A percentile compares a stretch with the other conserved stretches of the same genome.
phyloP scores from a whole-genome alignment of 2,797 vertebrate species.

The Sphaeramia orbicularis region DNA sequence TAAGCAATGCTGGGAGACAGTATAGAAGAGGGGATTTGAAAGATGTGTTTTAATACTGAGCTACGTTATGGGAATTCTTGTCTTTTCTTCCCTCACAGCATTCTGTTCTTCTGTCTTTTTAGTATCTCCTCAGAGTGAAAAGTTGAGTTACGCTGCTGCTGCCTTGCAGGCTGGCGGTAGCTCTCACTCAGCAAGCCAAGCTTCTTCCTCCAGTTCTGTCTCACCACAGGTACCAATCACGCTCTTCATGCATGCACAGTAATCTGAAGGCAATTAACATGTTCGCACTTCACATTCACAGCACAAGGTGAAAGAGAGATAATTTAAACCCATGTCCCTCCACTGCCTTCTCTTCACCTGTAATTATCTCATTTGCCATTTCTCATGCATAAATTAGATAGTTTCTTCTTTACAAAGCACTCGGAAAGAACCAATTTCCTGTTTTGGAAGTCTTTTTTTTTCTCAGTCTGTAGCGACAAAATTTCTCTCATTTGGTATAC shows the following conservation, averaged over 20 bases:
- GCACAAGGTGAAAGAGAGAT: neutral
- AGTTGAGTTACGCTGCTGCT: constrained; percentile 89
- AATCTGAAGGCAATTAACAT: neutral
- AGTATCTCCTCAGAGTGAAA: constrained; percentile 82
- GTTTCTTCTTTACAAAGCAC: too few species aligned
- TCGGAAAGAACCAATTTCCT: too few species aligned
- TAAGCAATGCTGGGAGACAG: constrained; percentile 1
- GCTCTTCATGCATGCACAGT: neutral
- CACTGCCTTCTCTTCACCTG: neutral
- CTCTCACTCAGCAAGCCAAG: constrained; percentile 54
- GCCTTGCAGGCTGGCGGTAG: constrained; percentile 82
- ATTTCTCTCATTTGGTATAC: too few species aligned
- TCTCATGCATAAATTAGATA: neutral
- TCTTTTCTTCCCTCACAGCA: constrained; percentile 4
- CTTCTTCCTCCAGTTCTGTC: constrained; percentile 55
- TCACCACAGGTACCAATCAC: constrained; percentile 83
- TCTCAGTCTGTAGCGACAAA: too few species aligned
- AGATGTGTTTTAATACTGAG: constrained; percentile 18
- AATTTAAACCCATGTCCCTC: neutral
- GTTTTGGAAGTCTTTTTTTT: too few species aligned
- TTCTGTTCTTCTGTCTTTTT: constrained; percentile 18
- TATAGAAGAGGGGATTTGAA: constrained; percentile 23
- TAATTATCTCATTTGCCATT: neutral
- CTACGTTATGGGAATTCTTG: constrained; percentile 9
- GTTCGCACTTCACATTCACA: neutral